phyloP scores from a whole-genome alignment of 2,888 invertebrate genomes.

The Himalopsyche anomala region DNA sequence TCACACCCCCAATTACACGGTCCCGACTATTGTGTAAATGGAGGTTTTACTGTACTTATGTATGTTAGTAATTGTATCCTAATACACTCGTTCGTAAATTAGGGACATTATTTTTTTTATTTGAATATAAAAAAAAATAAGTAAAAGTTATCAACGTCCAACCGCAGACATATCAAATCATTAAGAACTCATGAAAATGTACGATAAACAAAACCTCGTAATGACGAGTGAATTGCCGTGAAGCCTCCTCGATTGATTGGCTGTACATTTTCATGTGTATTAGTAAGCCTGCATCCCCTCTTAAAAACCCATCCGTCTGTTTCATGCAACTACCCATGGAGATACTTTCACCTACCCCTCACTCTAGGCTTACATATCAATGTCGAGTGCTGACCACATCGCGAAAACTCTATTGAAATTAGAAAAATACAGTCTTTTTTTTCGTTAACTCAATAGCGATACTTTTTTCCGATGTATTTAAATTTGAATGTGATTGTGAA shows the following conservation, averaged over 20 bases:
- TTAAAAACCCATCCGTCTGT: constrained; percentile 55
- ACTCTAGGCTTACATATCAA: constrained; percentile 1
- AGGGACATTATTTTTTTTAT: no score
- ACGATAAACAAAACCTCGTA: constrained; percentile 17
- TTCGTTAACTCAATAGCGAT: background rate
- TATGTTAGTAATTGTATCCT: no score
- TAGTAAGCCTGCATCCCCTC: constrained; percentile 56
- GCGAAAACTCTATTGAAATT: constrained; percentile 47
- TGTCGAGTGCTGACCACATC: constrained; percentile 55
- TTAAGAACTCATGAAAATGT: constrained; percentile 17
- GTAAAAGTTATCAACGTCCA: background rate
- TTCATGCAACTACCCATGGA: constrained; percentile 16
- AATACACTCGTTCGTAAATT: no score
- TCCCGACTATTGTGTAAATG: no score
- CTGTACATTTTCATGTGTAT: constrained; percentile 26
- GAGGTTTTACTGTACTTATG: no score
- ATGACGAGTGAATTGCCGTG: constrained; percentile 24
- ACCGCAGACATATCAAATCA: background rate
- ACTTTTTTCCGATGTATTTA: background rate
- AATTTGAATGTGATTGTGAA: no score
- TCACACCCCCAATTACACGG: no score
- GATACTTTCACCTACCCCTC: constrained; percentile 19
- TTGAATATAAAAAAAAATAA: no score
- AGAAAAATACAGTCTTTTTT: background rate
- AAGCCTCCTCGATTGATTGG: constrained; percentile 30